Conservation (phyloP, 1,140 invertebrate species). For the Euwallacea fornicatus region DNA sequence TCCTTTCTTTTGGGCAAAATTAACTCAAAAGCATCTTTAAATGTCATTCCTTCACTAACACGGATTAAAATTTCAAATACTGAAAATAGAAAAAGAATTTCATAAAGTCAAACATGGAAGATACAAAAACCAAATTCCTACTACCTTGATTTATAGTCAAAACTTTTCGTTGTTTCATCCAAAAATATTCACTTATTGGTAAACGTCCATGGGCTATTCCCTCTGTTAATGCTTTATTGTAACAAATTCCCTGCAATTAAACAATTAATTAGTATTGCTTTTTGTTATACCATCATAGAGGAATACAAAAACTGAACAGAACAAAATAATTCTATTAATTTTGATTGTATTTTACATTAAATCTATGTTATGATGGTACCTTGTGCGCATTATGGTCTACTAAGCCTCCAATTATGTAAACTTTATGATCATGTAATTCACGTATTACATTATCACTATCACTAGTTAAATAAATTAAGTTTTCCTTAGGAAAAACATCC, state of each 20-base stretch:
- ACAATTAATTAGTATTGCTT: background rate
- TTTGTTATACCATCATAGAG: constrained; percentile 8
- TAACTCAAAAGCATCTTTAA: constrained; percentile 82
- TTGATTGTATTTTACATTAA: no score
- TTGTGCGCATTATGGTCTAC: constrained; percentile 97
- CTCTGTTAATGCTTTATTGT: constrained; percentile 76
- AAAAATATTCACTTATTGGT: constrained; percentile 87
- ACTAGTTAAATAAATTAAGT: constrained; percentile 89
- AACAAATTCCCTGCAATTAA: constrained; percentile 73
- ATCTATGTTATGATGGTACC: constrained; percentile 49
- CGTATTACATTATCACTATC: constrained; percentile 90
- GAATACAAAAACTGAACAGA: no score
- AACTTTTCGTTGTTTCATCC: constrained; percentile 92
- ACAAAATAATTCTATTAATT: no score
- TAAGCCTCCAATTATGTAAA: constrained; percentile 94
- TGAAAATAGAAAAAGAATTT: constrained; percentile 56
- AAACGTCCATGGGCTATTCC: constrained; percentile 82
- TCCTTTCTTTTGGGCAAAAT: constrained; percentile 66
- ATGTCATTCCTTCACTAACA: constrained; percentile 75
- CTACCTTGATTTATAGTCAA: constrained; percentile 94
- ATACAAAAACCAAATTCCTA: constrained; percentile 48
- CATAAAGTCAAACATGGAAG: background rate
- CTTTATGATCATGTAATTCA: constrained; percentile 72
- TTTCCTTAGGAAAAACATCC: constrained; percentile 72
- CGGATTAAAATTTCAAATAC: constrained; percentile 90